Evolutionary conservation across 2,797 vertebrate species (phyloP).

Genomic region (Hyperoplus lanceolatus): DNA sequence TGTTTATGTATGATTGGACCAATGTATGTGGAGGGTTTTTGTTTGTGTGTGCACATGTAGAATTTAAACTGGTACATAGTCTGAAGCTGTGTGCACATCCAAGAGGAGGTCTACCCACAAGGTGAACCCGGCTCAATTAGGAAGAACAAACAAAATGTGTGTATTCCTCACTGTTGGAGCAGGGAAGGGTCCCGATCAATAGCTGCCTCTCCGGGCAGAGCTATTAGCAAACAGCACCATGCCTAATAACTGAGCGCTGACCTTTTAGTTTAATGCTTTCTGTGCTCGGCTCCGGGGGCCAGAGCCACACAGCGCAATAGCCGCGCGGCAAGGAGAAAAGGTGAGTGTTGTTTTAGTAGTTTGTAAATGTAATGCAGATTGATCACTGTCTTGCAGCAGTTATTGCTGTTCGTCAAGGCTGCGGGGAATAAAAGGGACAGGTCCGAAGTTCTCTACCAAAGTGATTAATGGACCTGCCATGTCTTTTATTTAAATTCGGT

Average conservation of each 20-base stretch:
- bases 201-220: constrained; percentile 77
- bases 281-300: constrained; percentile 63
- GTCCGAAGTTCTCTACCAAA: constrained; percentile 57
- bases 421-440: constrained; percentile 63
- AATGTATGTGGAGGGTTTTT: background rate
- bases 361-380: constrained; percentile 86
- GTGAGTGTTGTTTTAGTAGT: constrained; percentile 85
- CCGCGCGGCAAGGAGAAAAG: constrained; percentile 83
- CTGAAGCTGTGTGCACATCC: constrained; percentile 24
- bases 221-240: constrained; percentile 84
- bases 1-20: background rate
- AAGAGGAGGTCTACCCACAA: constrained; percentile 62
- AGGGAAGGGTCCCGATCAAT: constrained; percentile 80
- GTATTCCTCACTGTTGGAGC: constrained; percentile 73
- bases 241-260: constrained; percentile 84
- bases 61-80: constrained; percentile 5
- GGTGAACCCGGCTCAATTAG: constrained; percentile 84
- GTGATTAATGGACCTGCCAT: constrained; percentile 78
- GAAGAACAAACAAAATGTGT: constrained; percentile 81
- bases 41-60: constrained; percentile 4
- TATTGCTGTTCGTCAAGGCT: constrained; percentile 80
- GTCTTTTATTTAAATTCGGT: constrained; percentile 74
- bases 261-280: constrained; percentile 83
- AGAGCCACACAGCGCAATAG: constrained; percentile 51
- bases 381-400: constrained; percentile 80